Conservation (phyloP, 2,797 vertebrate genomes). For the Kryptolebias ocellatus region DNA sequence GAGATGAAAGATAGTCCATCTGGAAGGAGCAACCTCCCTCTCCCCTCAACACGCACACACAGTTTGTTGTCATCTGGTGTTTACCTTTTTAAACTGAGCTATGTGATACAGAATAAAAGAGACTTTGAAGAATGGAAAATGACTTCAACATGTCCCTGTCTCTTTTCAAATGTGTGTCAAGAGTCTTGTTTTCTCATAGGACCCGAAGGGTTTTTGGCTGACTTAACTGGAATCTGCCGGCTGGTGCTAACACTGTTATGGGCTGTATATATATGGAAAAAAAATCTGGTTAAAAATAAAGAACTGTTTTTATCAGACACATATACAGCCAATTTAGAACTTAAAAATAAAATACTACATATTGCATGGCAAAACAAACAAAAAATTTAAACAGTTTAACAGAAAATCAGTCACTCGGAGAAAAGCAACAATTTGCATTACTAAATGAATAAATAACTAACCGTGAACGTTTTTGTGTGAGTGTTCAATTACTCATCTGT, state of each 20-base stretch:
- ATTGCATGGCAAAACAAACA: no score
- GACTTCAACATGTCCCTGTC: neutral
- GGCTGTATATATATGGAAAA: constrained; percentile 5
- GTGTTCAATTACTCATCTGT: no score
- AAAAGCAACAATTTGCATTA: no score
- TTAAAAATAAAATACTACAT: no score
- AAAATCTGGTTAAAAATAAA: no score
- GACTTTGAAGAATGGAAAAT: constrained; percentile 15
- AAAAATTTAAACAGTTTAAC: no score
- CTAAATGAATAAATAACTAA: no score
- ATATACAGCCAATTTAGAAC: no score
- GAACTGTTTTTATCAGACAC: no score
- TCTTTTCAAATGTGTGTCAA: neutral
- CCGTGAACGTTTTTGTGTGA: no score
- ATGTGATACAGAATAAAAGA: constrained; percentile 21
- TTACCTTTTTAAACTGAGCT: constrained; percentile 32
- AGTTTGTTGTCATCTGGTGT: constrained; percentile 36
- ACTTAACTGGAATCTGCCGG: neutral
- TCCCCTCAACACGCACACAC: constrained; percentile 12
- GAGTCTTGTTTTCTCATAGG: neutral
- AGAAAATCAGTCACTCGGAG: no score
- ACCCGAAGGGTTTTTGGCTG: neutral
- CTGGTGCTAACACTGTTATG: neutral
- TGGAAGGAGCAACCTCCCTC: constrained; percentile 30
- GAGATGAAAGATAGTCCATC: constrained; percentile 56